phyloP scores from a whole-genome alignment of 2,888 invertebrate species.

The Meloe dianella region DNA sequence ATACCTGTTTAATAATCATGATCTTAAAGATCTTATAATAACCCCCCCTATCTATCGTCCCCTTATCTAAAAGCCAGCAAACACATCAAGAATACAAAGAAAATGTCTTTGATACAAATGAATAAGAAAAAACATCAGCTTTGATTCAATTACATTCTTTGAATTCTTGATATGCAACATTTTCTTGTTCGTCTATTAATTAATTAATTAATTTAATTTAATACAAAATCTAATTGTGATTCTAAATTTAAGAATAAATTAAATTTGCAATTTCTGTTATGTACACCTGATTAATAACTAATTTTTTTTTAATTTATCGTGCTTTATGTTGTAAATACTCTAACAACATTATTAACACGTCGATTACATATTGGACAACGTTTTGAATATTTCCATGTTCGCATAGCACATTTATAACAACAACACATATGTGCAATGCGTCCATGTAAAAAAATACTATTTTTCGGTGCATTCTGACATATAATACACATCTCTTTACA shows the following conservation, averaged over 20 bases:
- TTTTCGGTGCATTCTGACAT: conserved; percentile 68
- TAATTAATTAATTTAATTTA: conserved; percentile 9
- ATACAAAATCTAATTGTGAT: conserved; percentile 24
- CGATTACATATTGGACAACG: conserved; percentile 74
- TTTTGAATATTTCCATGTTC: conserved; percentile 68
- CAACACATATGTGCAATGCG: conserved; percentile 72
- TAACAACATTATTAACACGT: conserved; percentile 70
- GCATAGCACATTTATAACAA: conserved; percentile 73
- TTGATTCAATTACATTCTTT: conserved; percentile 40
- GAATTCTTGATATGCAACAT: conserved; percentile 38
- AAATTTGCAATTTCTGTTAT: conserved; percentile 20
- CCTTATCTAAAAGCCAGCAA: not conserved
- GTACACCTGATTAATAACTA: conserved; percentile 20
- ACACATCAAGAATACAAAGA: conserved; percentile 16
- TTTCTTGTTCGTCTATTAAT: not conserved
- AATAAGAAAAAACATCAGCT: conserved; percentile 14
- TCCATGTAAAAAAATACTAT: conserved; percentile 73
- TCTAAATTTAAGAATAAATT: conserved; percentile 21
- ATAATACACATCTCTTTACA: conserved; percentile 65
- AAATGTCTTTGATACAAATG: conserved; percentile 8
- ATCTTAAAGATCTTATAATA: conserved; percentile 18
- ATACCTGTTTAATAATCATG: conserved; percentile 5
- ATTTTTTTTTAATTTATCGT: not conserved
- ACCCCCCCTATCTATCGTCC: not conserved
- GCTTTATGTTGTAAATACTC: conserved; percentile 59